Evolutionary conservation across 2,113 vertebrate genomes (phyloP).

Genomic region (Salminus brasiliensis): DNA sequence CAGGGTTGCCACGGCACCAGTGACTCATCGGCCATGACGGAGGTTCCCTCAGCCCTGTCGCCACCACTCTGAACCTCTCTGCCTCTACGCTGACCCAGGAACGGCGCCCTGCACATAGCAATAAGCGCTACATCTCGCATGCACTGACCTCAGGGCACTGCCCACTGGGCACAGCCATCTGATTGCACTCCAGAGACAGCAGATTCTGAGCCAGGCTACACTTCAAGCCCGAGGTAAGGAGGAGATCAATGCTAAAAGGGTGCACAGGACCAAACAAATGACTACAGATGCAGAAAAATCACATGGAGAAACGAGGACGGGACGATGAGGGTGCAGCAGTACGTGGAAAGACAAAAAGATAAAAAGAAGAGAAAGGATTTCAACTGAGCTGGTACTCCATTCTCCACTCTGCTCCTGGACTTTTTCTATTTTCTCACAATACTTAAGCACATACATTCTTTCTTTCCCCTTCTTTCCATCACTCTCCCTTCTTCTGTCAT

Average conservation of each 20-base stretch:
- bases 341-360: not conserved
- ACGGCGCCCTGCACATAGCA: not conserved
- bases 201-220: not conserved
- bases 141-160: not conserved
- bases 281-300: not conserved
- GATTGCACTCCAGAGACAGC: not conserved
- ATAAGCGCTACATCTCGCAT: not conserved
- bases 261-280: not conserved
- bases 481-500: not conserved
- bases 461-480: not conserved
- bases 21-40: conserved; percentile 63
- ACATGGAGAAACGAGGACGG: not conserved
- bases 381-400: not conserved
- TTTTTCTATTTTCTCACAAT: not conserved
- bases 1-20: conserved; percentile 65
- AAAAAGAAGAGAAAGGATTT: not conserved
- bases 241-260: not conserved
- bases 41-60: conserved; percentile 37
- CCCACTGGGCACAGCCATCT: not conserved
- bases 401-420: not conserved
- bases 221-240: not conserved
- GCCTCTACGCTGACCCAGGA: conserved; percentile 30
- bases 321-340: conserved; percentile 1
- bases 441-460: not conserved
- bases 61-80: not conserved